phyloP scores from a whole-genome alignment of 1,140 invertebrate species.

The Drosophila elegans region DNA sequence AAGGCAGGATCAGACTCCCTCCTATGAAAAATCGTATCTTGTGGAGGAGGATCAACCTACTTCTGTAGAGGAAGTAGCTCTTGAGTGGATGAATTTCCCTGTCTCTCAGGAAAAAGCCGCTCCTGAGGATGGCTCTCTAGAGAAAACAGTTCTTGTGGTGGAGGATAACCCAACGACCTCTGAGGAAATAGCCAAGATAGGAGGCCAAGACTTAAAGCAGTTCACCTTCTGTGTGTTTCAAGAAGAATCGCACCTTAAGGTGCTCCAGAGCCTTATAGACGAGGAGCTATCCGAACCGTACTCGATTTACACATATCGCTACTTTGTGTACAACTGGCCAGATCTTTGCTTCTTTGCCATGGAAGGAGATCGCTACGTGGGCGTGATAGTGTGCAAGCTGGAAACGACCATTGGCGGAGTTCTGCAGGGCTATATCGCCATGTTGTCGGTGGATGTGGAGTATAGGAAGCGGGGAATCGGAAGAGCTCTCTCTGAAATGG shows the following conservation, averaged over 20 bases:
- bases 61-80: neutral
- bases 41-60: neutral
- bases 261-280: slow-evolving; percentile 98
- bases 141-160: neutral
- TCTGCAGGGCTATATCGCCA: slow-evolving; percentile 98
- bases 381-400: slow-evolving; percentile 98
- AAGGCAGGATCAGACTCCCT: too few species aligned
- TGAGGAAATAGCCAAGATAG: neutral
- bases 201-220: neutral
- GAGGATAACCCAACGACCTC: neutral
- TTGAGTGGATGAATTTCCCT: too few species aligned
- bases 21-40: neutral
- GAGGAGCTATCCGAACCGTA: slow-evolving; percentile 99
- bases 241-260: slow-evolving; percentile 42
- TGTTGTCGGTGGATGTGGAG: slow-evolving; percentile 98
- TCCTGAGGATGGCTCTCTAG: neutral
- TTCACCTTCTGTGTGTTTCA: slow-evolving; percentile 35
- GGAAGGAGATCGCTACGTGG: slow-evolving; percentile 93
- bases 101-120: neutral
- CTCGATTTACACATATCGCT: slow-evolving; percentile 99
- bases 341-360: slow-evolving; percentile 97
- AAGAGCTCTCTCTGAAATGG: slow-evolving; percentile 89
- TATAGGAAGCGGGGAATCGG: slow-evolving; percentile 96
- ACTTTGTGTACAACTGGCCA: slow-evolving; percentile 99
- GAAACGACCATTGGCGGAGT: slow-evolving; percentile 89